Conservation (phyloP, 2,797 vertebrate genomes). For the Protonibea diacanthus region DNA sequence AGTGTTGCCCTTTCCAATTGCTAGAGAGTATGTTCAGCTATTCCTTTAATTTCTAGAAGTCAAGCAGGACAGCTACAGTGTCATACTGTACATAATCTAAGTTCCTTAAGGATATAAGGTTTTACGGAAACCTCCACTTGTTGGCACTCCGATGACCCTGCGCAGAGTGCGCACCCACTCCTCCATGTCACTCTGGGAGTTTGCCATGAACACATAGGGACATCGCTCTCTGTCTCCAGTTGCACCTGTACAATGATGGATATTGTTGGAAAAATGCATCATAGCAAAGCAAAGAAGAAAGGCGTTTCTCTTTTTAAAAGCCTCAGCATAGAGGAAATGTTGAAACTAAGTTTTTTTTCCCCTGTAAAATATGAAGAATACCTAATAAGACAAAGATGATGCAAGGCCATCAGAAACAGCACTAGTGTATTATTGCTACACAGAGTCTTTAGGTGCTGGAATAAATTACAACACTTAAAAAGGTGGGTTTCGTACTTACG, state of each 20-base stretch:
- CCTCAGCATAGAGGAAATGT: neutral
- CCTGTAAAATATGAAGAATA: neutral
- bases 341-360: neutral
- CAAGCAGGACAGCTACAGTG: neutral
- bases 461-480: neutral
- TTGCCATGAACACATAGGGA: constrained; percentile 92
- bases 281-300: neutral
- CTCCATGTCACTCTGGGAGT: constrained; percentile 93
- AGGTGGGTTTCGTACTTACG: constrained; percentile 78
- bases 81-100: neutral
- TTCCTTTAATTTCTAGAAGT: neutral
- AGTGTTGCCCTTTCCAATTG: neutral
- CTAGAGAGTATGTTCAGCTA: neutral
- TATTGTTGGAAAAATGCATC: neutral
- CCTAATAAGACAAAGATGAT: neutral
- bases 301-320: neutral
- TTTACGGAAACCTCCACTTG: constrained; percentile 88
- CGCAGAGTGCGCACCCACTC: constrained; percentile 94
- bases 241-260: constrained; percentile 64
- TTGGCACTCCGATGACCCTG: constrained; percentile 85
- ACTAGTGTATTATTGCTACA: neutral
- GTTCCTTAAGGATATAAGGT: neutral
- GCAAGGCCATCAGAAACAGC: neutral
- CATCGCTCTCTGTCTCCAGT: constrained; percentile 88
- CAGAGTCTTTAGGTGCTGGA: neutral